These are phyloP conservation scores for Thaumetopoea pityocampa DNA, from an alignment of 1,140 invertebrate genomes.

Conservation along the genomic window DNA sequence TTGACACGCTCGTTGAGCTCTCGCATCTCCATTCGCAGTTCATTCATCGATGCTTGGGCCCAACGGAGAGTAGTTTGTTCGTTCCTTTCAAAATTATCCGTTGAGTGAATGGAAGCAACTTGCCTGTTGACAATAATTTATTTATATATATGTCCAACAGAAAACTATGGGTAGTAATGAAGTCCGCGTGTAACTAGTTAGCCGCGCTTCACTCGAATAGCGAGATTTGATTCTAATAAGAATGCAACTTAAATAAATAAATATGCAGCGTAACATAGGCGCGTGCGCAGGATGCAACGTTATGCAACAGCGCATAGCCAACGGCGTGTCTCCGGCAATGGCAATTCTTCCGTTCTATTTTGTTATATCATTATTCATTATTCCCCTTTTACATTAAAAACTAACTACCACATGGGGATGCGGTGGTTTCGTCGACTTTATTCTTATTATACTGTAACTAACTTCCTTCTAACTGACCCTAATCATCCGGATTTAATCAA, in stretches of 20 bases:
- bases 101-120: constrained; percentile 6
- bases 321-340: constrained; percentile 29
- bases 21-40: constrained; percentile 48
- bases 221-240: too few species aligned
- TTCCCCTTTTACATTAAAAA: not conserved
- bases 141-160: not conserved
- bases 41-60: constrained; percentile 54
- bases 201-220: too few species aligned
- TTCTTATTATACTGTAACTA: too few species aligned
- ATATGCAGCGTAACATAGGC: constrained; percentile 5
- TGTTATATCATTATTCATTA: constrained; percentile 9
- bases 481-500: too few species aligned
- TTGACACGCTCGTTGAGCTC: constrained; percentile 48
- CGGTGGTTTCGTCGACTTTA: too few species aligned
- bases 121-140: not conserved
- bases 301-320: constrained; percentile 36
- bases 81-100: constrained; percentile 43
- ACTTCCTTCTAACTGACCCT: too few species aligned
- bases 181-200: too few species aligned
- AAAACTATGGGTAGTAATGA: not conserved
- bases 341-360: constrained; percentile 23
- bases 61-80: constrained; percentile 52
- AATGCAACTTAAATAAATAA: too few species aligned
- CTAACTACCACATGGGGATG: too few species aligned
- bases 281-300: constrained; percentile 39